Conservation (phyloP, 2,797 vertebrate species). For the Tachyglossus aculeatus region DNA sequence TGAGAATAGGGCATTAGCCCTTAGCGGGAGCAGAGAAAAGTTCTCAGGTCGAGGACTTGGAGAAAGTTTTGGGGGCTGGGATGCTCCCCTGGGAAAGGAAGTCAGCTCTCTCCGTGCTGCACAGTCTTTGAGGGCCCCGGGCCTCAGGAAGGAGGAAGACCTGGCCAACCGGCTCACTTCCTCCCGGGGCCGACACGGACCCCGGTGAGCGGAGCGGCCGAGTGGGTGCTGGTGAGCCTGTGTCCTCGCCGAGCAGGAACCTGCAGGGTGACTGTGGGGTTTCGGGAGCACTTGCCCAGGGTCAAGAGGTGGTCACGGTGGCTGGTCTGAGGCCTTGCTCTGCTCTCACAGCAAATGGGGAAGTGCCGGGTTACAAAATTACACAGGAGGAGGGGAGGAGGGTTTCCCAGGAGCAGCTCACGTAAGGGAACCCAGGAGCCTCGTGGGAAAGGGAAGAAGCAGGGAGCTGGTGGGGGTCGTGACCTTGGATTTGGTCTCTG, state of each 20-base stretch:
- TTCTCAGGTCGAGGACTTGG: no score
- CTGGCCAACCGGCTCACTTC: slow-evolving; percentile 55
- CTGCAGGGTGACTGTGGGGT: slow-evolving; percentile 15
- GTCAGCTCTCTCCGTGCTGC: no score
- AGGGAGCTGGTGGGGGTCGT: slow-evolving; percentile 49
- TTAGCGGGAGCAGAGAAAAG: no score
- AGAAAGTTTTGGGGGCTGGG: no score
- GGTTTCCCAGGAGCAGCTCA: slow-evolving; percentile 69
- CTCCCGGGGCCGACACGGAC: slow-evolving; percentile 47
- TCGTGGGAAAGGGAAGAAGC: slow-evolving; percentile 65
- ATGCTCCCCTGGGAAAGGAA: no score
- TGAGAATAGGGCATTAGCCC: no score
- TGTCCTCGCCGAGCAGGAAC: slow-evolving; percentile 35
- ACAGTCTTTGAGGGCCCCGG: slow-evolving; percentile 48
- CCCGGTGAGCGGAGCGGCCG: slow-evolving; percentile 13
- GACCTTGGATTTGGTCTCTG: slow-evolving; percentile 43
- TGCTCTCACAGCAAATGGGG: slow-evolving; percentile 67
- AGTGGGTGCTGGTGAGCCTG: not conserved
- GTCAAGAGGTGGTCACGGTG: slow-evolving; percentile 60
- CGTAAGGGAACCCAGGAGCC: slow-evolving; percentile 51
- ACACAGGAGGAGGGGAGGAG: slow-evolving; percentile 59
- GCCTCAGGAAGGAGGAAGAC: slow-evolving; percentile 65
- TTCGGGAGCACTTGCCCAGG: slow-evolving; percentile 30
- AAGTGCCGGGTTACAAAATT: slow-evolving; percentile 71
- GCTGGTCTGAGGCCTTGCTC: slow-evolving; percentile 58